Conservation (phyloP, 2,113 vertebrate species). For the Urocolius indicus region DNA sequence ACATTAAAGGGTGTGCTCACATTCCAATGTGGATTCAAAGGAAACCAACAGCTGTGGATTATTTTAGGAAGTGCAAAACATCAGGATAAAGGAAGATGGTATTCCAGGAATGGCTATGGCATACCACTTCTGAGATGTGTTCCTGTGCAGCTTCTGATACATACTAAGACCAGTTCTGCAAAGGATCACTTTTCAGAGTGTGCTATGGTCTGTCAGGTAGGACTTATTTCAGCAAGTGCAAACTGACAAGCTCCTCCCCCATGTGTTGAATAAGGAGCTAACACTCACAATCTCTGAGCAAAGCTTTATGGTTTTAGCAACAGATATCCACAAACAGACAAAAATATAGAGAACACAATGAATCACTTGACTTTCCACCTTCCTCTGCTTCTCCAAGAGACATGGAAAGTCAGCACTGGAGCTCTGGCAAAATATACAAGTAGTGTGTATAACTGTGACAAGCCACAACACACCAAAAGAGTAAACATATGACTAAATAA, state of each 20-base stretch:
- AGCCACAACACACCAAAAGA: not conserved
- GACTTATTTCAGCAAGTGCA: not conserved
- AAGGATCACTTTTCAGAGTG: rapidly evolving
- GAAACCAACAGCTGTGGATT: not conserved
- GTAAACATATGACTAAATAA: not conserved
- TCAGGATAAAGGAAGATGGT: not conserved
- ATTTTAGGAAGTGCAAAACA: not conserved
- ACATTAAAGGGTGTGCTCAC: not conserved
- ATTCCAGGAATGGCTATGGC: not conserved
- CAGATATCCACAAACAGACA: rapidly evolving
- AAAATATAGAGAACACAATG: not conserved
- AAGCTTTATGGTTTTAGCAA: not conserved
- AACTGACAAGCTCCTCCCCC: rapidly evolving
- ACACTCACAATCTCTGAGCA: not conserved
- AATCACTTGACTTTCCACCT: not conserved
- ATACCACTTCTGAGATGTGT: not conserved
- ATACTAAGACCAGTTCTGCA: not conserved
- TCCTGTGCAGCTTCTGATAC: not conserved
- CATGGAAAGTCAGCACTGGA: not conserved
- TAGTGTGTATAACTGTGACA: not conserved
- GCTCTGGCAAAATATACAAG: not conserved
- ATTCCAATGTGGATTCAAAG: not conserved
- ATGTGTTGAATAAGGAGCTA: not conserved
- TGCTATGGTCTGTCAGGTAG: not conserved
- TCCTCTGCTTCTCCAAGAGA: not conserved